Evolutionary conservation across 2,797 vertebrate species (phyloP), one percentile per base, ranked within the genome.

Genomic region (Bovichtus variegatus): DNA sequence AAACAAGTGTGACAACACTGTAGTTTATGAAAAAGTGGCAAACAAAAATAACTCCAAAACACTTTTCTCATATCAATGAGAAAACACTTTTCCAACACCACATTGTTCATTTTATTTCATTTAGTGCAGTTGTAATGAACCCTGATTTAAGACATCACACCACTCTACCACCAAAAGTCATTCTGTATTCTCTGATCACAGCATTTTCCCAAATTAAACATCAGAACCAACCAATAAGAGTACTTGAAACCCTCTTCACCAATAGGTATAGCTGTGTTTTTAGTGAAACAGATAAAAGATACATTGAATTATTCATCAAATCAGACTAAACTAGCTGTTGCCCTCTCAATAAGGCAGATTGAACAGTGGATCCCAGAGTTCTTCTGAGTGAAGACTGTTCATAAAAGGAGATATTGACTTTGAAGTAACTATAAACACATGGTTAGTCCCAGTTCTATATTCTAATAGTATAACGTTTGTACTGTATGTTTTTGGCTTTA

Each of bases 31-130:
- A 73, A 71, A 76, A 65, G 53, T 16, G 38, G 53, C n/a, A 73
- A 74, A 68, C 27, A 40, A 61, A 75, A 81, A 81, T 1, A 47
- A 76, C 43, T 61, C n/a, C 25, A 59, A 64, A 69, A 77, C 55
- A 78, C 74, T 61, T 64, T 68, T 7, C 49, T 31, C 6, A 64
- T 71, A n/a, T 59, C 13, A n/a, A 49, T n/a, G n/a, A 10, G 1
- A 36, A 36, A 36, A 36, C 36, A n/a, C n/a, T n/a, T n/a, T n/a
- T n/a, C n/a, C n/a, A n/a, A n/a, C n/a, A 10, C 34, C n/a, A n/a
- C n/a, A n/a, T n/a, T n/a, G n/a, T 18, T 2, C 49, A 16, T 57
- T 57, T 27, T 16, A 59, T 74, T 68, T 19, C 19, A 9, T 53
- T 34, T 40, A 5, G 2, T 64, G 16, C 11, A 2, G 55, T 9